These are phyloP conservation scores for Sesamia nonagrioides DNA, from an alignment of 1,140 invertebrate genomes.

Conservation along the genomic window DNA sequence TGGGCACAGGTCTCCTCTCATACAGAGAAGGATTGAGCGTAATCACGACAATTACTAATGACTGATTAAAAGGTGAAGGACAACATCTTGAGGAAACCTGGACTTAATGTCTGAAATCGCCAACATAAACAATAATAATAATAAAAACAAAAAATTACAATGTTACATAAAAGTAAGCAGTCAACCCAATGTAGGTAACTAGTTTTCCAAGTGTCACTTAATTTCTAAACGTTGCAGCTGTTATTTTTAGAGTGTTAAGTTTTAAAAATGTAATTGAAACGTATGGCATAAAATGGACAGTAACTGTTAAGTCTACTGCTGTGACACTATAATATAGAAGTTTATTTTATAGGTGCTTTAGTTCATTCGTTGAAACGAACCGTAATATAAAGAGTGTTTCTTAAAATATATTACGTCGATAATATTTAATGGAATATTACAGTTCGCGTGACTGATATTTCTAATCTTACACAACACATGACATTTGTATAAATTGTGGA, in stretches of 20 bases:
- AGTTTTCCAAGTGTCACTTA: not conserved
- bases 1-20: no score
- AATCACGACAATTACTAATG: no score
- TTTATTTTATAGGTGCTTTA: slow-evolving; percentile 23
- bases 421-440: slow-evolving; percentile 28
- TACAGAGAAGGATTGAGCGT: no score
- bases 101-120: no score
- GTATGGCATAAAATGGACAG: not conserved
- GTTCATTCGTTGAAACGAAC: slow-evolving; percentile 2
- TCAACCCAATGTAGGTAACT: no score
- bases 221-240: not conserved
- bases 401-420: slow-evolving; percentile 29
- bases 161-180: no score
- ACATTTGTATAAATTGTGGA: slow-evolving; percentile 51
- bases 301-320: slow-evolving; percentile 1
- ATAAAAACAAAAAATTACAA: no score
- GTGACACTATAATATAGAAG: slow-evolving; percentile 16
- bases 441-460: slow-evolving; percentile 11
- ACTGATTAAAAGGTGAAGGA: no score
- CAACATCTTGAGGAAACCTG: no score
- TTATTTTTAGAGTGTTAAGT: not conserved
- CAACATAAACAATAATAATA: no score
- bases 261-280: not conserved
- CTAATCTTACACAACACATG: slow-evolving; percentile 9
- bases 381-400: slow-evolving; percentile 23